Percentiles rank a stretch among this genome's conserved stretches.
phyloP scores from a whole-genome alignment of 2,888 invertebrate genomes.

The Dysmachus trigonus region DNA sequence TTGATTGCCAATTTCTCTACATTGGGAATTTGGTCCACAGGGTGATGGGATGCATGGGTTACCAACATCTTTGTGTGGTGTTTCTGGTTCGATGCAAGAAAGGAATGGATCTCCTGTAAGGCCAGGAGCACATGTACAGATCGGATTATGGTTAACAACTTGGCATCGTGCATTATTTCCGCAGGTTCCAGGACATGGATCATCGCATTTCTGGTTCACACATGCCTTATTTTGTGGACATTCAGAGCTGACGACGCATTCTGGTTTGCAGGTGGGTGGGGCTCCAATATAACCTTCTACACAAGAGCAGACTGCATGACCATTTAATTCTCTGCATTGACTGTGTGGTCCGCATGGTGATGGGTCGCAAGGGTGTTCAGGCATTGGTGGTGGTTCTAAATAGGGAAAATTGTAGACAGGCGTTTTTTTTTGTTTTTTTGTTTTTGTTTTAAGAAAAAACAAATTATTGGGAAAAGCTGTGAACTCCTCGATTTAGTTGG shows the following conservation, averaged over 20 bases:
- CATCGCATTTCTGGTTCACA: constrained; percentile 71
- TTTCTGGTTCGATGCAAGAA: constrained; percentile 65
- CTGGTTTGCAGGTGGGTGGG: constrained; percentile 73
- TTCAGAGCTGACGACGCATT: constrained; percentile 73
- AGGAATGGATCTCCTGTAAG: constrained; percentile 74
- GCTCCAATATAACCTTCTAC: constrained; percentile 71
- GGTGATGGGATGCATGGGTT: constrained; percentile 84
- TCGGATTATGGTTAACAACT: constrained; percentile 75
- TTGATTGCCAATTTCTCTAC: constrained; percentile 80
- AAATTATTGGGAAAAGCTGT: neutral
- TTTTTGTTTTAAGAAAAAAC: neutral
- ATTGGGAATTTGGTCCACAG: constrained; percentile 85
- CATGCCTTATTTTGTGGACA: constrained; percentile 73
- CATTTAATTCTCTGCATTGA: constrained; percentile 71
- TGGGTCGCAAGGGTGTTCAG: constrained; percentile 68
- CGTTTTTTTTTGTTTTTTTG: neutral
- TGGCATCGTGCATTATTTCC: constrained; percentile 73
- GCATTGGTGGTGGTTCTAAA: constrained; percentile 54
- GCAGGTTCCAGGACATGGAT: constrained; percentile 75
- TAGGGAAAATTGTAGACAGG: neutral
- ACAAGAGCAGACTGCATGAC: constrained; percentile 73
- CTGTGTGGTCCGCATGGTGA: constrained; percentile 76
- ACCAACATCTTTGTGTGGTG: constrained; percentile 58
- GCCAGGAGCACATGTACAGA: constrained; percentile 72
- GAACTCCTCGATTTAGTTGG: no score